Evolutionary conservation across 92 coral and sea anemone species (phyloP).

Genomic region (Epizoanthus stellaris): DNA sequence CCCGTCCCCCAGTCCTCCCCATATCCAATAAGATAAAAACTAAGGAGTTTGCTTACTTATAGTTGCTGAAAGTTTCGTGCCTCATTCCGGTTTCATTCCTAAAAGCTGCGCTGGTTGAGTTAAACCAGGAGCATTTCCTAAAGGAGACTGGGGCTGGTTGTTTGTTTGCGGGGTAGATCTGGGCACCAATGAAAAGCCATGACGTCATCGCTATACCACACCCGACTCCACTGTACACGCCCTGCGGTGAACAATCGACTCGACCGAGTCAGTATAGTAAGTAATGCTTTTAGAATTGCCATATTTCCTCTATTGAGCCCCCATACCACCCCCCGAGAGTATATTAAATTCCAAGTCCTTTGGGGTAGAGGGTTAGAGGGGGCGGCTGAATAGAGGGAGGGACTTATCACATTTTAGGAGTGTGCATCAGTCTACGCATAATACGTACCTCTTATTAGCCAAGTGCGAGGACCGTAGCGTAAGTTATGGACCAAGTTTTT

Average conservation of each 20-base stretch:
- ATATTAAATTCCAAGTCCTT: too few species aligned
- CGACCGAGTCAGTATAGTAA: neutral
- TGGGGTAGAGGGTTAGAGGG: too few species aligned
- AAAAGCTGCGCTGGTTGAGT: constrained; percentile 36
- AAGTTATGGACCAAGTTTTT: too few species aligned
- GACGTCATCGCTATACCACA: constrained; percentile 61
- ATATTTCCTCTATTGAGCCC: neutral
- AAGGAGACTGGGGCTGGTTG: constrained; percentile 58
- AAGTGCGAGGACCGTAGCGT: too few species aligned
- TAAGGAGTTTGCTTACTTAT: constrained; percentile 34
- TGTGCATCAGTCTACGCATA: too few species aligned
- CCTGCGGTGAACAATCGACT: constrained; percentile 25
- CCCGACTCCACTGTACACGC: constrained; percentile 63
- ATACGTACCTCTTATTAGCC: too few species aligned
- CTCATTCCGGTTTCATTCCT: constrained; percentile 53
- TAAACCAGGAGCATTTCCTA: constrained; percentile 54
- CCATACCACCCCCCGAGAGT: too few species aligned
- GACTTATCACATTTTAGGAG: too few species aligned
- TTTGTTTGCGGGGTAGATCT: constrained; percentile 62
- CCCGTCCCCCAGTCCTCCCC: too few species aligned
- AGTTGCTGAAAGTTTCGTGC: neutral
- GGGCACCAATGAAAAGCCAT: constrained; percentile 76
- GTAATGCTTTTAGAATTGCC: neutral
- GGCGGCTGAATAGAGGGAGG: too few species aligned
- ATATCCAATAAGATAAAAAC: too few species aligned